Evolutionary conservation across 2,888 invertebrate species (phyloP), one percentile per base, ranked within the genome.

Genomic region (Ernsta delagoae): DNA sequence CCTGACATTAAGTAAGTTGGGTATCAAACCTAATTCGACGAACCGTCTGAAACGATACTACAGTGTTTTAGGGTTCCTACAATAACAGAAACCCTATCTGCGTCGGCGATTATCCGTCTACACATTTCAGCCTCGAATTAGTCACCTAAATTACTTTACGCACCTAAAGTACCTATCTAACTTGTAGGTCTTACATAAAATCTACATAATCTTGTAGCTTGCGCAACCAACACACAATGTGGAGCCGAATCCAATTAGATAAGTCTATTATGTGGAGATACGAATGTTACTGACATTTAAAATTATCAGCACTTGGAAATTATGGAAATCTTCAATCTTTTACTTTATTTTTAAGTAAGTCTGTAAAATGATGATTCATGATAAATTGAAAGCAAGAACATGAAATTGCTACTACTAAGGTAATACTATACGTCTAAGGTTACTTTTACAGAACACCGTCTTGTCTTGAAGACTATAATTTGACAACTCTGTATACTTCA

Each of bases 41-140:
- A 71, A 70, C 70, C 57, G 57, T 57, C 65, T 63, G 53, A 53
- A 53, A 53, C 24, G 8, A 48, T 31, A 61, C 36, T 12, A 50
- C n/a, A 39, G 11, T 16, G 24, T 66, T 68, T 72, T 62, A 65
- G 71, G 66, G 70, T 61, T 65, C 62, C 11, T 16, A 53, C 64
- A 67, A 70, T 71, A 69, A 65, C 56, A 59, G 74, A 74, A 74
- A 70, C 74, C 74, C 67, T 74, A 74, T 50, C 67, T 74, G 73
- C 54, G 50, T n/a, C 16, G 41, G 54, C 9, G 53, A 65, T 71
- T 70, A 70, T 62, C 64, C 59, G 62, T 62, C 54, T 56, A n/a
- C 59, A 31, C 50, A 24, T 59, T 59, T 59, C 11, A 31, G 62
- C 16, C 4, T 62, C 24, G 53, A 62, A 63, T 54, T 54, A 63